Conservation (phyloP, 2,797 vertebrate species). For the Simalia tracyae region DNA sequence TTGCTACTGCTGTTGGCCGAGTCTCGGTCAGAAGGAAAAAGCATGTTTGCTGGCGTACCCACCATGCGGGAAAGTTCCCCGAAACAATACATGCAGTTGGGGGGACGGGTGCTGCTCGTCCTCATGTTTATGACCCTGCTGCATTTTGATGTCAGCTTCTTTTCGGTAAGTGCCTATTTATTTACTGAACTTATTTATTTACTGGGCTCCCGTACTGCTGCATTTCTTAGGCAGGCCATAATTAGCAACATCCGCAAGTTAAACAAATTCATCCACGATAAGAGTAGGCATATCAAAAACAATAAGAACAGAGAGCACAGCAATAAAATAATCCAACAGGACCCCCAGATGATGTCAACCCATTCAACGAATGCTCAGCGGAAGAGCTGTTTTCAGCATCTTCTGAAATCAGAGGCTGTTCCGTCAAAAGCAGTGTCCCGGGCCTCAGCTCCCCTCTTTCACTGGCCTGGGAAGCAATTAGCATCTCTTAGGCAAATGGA, state of each 20-base stretch:
- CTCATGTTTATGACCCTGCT: constrained; percentile 99
- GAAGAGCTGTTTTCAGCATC: no score
- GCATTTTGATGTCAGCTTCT: constrained; percentile 93
- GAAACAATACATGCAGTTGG: constrained; percentile 98
- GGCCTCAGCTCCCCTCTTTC: no score
- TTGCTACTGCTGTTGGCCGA: constrained; percentile 92
- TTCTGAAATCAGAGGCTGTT: no score
- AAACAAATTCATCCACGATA: no score
- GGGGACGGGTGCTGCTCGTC: constrained; percentile 91
- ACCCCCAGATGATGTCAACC: no score
- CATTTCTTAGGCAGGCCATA: neutral
- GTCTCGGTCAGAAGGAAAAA: constrained; percentile 96
- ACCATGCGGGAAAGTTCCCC: constrained; percentile 88
- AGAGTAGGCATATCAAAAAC: no score
- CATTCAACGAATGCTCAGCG: no score
- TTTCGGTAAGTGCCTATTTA: constrained; percentile 83
- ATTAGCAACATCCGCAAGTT: neutral
- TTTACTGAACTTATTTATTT: neutral
- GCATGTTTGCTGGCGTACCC: constrained; percentile 94
- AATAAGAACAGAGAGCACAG: no score
- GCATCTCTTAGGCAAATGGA: no score
- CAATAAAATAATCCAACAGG: no score
- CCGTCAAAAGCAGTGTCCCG: no score
- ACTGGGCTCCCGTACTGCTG: neutral
- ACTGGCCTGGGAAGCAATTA: no score